Conservation (phyloP, 2,888 invertebrate genomes). For the Aphidoletes aphidimyza region DNA sequence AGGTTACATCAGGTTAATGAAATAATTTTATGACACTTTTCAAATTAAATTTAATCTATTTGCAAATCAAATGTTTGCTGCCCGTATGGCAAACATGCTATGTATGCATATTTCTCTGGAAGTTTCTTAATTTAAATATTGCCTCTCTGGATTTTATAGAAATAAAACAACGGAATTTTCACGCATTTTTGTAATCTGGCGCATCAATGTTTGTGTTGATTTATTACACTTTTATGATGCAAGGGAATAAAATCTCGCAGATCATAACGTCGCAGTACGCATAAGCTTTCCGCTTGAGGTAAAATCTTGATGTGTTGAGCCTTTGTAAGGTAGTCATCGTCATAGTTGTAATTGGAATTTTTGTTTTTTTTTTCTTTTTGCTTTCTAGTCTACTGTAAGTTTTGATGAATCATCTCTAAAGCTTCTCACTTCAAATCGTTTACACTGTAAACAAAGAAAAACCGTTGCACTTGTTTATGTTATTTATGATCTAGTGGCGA, state of each 20-base stretch:
- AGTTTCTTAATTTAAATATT: too few relatives aligned
- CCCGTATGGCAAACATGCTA: neutral
- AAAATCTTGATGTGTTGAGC: neutral
- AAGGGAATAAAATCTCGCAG: neutral
- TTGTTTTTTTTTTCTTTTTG: too few relatives aligned
- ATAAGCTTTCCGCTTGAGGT: neutral
- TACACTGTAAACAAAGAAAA: neutral
- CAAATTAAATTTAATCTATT: constrained; percentile 22
- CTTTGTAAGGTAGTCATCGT: neutral
- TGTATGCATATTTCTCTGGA: too few relatives aligned
- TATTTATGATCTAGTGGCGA: constrained; percentile 9
- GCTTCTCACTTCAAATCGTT: neutral
- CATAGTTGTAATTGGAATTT: neutral
- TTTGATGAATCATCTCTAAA: constrained; percentile 7
- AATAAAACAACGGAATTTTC: neutral
- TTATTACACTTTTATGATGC: neutral
- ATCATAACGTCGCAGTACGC: neutral
- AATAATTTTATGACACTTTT: neutral
- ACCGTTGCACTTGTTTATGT: constrained; percentile 32
- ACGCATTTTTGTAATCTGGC: constrained; percentile 27
- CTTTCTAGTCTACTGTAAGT: neutral
- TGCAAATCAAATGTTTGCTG: neutral
- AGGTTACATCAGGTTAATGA: constrained; percentile 20
- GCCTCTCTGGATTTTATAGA: too few relatives aligned
- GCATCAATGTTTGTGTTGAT: neutral